Conservation (phyloP, 1,140 invertebrate species). For the Dysdera silvatica region DNA sequence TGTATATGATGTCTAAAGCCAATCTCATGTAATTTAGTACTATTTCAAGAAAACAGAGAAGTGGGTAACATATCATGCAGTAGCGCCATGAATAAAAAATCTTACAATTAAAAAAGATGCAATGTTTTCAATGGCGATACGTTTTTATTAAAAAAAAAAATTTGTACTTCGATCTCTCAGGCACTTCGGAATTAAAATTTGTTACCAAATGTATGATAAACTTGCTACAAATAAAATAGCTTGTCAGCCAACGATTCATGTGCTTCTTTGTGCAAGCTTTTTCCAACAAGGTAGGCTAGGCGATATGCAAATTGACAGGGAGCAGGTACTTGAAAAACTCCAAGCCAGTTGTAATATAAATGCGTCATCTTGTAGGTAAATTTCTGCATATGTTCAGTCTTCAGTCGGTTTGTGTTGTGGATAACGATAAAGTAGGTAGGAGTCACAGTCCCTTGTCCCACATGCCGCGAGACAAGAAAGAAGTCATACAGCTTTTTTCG, state of each 20-base stretch:
- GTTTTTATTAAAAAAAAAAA: no score
- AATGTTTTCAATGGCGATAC: no score
- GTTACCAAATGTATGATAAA: neutral
- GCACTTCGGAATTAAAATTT: neutral
- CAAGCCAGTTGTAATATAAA: constrained; percentile 92
- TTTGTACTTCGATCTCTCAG: no score
- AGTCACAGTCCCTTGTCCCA: constrained; percentile 69
- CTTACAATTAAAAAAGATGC: no score
- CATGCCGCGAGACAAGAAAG: constrained; percentile 76
- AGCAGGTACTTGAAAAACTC: constrained; percentile 82
- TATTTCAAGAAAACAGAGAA: no score
- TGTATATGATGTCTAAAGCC: no score
- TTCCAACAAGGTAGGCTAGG: constrained; percentile 66
- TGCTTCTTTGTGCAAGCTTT: constrained; percentile 56
- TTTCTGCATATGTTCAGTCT: constrained; percentile 72
- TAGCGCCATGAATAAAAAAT: no score
- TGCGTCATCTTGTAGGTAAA: constrained; percentile 83
- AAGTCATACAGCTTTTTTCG: constrained; percentile 68
- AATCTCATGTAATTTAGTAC: no score
- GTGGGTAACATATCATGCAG: no score
- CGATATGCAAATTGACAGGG: constrained; percentile 84
- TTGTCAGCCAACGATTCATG: constrained; percentile 50
- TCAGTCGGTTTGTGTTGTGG: constrained; percentile 59
- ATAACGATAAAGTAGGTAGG: constrained; percentile 86
- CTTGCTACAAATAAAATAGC: constrained; percentile 59